Base-by-base conservation (phyloP, 2,888 invertebrate genomes). In the Bellardia bayeri region DNA sequence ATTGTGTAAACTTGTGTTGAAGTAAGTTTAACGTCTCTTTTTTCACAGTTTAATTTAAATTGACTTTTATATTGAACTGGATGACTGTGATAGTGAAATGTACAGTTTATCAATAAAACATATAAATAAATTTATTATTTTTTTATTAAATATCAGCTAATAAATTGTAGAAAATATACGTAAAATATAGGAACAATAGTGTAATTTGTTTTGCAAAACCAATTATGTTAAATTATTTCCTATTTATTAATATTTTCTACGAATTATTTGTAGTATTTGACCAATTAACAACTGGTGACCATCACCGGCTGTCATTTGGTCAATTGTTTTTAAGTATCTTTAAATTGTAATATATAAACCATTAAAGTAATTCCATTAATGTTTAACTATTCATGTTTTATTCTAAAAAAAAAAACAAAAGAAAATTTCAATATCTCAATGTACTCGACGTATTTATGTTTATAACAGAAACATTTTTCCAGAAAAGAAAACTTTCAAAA, bases 71-170 rank as follows among this genome's bases (percentile, higher is more conserved):
- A 89, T 89, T 80, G 83, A 82, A 88, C 85, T 92, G 93, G 92
- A 92, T 93, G 93, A 93, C 93, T 93, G 93, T 93, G 93, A 93
- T 93, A 93, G 93, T 92, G 92, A 92, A 91, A 87, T 88, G 82
- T 89, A 88, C 79, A 88, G 87, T 88, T 87, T 81, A 83, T 85
- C 86, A 81, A 75, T 87, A 87, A 85, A 68, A 51, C 16, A 51
- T 69, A 82, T 58, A 68, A 68, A 83, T 69, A 82, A 75, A 69
- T 82, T 66, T 78, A 78, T 61, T 76, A 56, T 81, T 83, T 83
- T 83, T 80, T 40, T 68, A 82, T 72, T 45, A n/a, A 51, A 76
- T 42, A 69, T 42, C 49, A 64, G 56, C 23, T 30, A 78, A 63
- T 63, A 54, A 68, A 69, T 51, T 37, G 56, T 49, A 30, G 45